Evolutionary conservation across 2,888 invertebrate genomes (phyloP), one percentile per base, ranked within the genome.

Genomic region (Mechanitis mazaeus): DNA sequence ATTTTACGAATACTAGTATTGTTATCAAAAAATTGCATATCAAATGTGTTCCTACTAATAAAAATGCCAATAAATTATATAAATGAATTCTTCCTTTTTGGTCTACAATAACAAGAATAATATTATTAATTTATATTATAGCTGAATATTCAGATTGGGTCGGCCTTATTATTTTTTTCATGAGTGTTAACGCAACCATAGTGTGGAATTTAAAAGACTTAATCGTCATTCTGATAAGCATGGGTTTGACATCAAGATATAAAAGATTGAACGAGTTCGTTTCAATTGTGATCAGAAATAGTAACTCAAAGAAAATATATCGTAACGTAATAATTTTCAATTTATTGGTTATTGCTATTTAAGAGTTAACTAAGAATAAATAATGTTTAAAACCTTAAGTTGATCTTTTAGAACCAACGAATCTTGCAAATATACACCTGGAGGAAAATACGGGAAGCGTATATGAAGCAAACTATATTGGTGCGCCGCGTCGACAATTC

Each of bases 151-250:
- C 78, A 0, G 69, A 75, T 11, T 78, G 75, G 72, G 64, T 77
- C 33, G 80, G 76, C 0, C 47, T 84, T 31, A 77, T 81, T 4
- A 62, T 90, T 2, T 71, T 91, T 1, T 91, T 93, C 66, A 73
- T 93, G 33, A 81, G 80, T 62, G 75, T 77, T 6, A 75, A 92
- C 12, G 91, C 92, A 2, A 94, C 93, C 0, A 92, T 94, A 53
- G 84, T 92, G 0, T 95, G 94, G 94, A 94, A 92, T 71, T 93
- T 92, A 66, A 93, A 93, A 80, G 94, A 94, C 73, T 76, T 94
- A 7, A 91, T 94, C 68, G 92, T 95, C 31, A 92, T 94, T 67
- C 76, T 94, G 1, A 81, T 94, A 0, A 93, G 94, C 72, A 87
- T 93, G 72, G 93, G 94, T 0, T 74, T 95, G 56, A 84, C 93